phyloP scores from a whole-genome alignment of 2,797 vertebrate species.

The Poecile montanus region DNA sequence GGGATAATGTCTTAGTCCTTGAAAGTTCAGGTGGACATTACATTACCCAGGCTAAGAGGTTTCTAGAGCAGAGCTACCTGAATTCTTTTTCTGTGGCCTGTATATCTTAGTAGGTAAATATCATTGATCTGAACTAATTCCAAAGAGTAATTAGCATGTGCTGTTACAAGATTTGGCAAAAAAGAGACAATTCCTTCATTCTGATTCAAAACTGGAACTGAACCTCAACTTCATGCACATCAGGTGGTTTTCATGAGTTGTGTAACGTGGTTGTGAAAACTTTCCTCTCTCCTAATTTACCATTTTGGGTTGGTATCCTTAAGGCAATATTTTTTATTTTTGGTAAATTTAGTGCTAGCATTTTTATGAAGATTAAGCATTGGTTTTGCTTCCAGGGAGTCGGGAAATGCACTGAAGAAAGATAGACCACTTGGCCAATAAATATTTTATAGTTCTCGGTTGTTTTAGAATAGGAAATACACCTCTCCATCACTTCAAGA shows the following conservation, averaged over 20 bases:
- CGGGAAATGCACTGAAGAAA: background rate
- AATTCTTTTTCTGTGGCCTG: background rate
- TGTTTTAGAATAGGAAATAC: background rate
- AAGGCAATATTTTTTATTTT: background rate
- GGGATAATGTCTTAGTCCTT: background rate
- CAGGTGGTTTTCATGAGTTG: background rate
- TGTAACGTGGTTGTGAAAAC: background rate
- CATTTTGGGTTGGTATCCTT: background rate
- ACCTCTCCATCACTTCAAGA: background rate
- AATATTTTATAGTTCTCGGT: background rate
- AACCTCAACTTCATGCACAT: background rate
- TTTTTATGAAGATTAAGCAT: background rate
- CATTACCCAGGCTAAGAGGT: background rate
- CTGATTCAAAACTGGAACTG: background rate
- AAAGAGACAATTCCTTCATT: background rate
- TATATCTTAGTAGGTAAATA: background rate
- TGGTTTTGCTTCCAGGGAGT: background rate
- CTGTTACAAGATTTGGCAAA: background rate
- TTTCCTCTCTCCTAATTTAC: background rate
- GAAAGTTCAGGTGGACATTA: background rate
- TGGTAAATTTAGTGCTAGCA: background rate
- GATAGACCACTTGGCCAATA: background rate
- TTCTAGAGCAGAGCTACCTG: background rate
- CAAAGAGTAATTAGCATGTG: background rate
- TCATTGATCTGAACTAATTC: background rate